Conservation (phyloP, 2,113 vertebrate species). For the Geococcyx californianus region DNA sequence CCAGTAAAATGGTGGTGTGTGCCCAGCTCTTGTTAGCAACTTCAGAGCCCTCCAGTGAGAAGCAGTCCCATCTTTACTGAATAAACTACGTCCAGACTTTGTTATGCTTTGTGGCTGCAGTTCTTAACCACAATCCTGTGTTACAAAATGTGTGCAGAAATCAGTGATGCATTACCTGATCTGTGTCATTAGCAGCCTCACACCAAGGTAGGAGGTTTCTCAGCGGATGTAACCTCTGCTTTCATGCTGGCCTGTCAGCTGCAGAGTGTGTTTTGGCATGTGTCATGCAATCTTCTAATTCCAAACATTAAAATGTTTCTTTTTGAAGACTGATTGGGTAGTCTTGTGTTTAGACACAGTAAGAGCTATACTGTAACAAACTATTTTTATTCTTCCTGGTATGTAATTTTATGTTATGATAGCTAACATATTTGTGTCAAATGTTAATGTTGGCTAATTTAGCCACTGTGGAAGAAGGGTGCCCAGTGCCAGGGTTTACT, state of each 20-base stretch:
- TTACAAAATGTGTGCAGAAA: not conserved
- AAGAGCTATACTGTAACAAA: not conserved
- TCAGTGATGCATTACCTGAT: not conserved
- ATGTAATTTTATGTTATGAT: not conserved
- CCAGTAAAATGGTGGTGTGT: not conserved
- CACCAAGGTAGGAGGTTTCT: not conserved
- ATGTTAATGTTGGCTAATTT: not conserved
- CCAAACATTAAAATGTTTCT: not conserved
- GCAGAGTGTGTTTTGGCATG: not conserved
- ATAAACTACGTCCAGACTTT: not conserved
- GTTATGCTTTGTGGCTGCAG: not conserved
- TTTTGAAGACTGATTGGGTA: not conserved
- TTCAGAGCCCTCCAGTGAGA: not conserved
- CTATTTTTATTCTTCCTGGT: constrained; percentile 23
- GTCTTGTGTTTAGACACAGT: not conserved
- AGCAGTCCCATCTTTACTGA: not conserved
- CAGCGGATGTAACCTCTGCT: not conserved
- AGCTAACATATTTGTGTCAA: not conserved
- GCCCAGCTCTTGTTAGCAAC: not conserved
- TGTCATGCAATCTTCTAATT: not conserved
- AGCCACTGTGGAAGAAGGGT: not conserved
- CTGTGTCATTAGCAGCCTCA: not conserved
- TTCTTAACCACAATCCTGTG: not conserved
- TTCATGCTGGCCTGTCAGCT: not conserved
- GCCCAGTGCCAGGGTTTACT: not conserved